Conservation (phyloP, 2,888 invertebrate species). For the Ennomos fuscantarius region DNA sequence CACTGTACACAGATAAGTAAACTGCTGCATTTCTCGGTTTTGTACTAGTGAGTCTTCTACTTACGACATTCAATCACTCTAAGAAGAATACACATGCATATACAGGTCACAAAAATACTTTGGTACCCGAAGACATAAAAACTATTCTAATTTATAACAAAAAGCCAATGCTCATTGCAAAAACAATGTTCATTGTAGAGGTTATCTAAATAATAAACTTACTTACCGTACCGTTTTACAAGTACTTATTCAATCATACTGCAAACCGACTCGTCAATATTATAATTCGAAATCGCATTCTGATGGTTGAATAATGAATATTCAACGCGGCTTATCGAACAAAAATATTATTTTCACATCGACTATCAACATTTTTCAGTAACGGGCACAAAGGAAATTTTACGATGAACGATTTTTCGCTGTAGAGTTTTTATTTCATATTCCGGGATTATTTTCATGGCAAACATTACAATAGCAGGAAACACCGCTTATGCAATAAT, state of each 20-base stretch:
- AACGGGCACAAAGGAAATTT: slow-evolving; percentile 18
- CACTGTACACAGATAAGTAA: no score
- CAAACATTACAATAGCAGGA: not conserved
- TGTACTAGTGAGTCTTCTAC: no score
- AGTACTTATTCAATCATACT: not conserved
- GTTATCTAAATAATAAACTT: not conserved
- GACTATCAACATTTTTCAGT: slow-evolving; percentile 10
- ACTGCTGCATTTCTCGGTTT: no score
- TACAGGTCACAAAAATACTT: not conserved
- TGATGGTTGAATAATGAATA: slow-evolving; percentile 32
- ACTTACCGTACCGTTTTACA: no score
- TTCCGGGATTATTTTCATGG: slow-evolving; percentile 4
- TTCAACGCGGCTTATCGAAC: slow-evolving; percentile 20
- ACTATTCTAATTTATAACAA: no score
- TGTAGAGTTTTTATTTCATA: not conserved
- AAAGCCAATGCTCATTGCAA: no score
- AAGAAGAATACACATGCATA: not conserved
- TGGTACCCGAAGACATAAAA: no score
- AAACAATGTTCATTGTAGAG: no score
- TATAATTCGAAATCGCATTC: slow-evolving; percentile 16
- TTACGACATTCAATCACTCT: no score
- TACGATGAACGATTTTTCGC: slow-evolving; percentile 4
- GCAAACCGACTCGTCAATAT: not conserved
- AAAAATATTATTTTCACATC: slow-evolving; percentile 10
- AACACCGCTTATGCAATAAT: slow-evolving; percentile 5